Evolutionary conservation across 1,140 invertebrate genomes (phyloP), one percentile per base, ranked within the genome.

Genomic region (Ceratina japonica): DNA sequence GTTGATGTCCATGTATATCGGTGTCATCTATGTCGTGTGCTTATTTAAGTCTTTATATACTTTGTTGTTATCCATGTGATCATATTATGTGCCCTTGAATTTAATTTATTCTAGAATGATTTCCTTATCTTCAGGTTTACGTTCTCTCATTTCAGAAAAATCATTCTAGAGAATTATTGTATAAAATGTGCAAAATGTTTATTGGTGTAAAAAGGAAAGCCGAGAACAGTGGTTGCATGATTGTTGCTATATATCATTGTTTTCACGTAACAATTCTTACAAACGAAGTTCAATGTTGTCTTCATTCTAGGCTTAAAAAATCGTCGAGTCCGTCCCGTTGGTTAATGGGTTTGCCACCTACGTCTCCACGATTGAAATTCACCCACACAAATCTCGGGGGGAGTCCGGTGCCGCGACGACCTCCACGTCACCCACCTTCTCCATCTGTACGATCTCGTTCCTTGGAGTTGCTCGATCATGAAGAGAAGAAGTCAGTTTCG

Each of bases 271-370:
- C 7, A 10, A 1, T 16, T 1, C 16, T 4, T 2, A 27, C 0
- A 12, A 18, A 8, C 37, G 37, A 7, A 22, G 27, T 63, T 16
- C 16, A 70, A 10, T 37, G 22, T 61, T 78, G 18, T 84, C 51
- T 68, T 70, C 4, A 18, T 31, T 79, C 2, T 75, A 94, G 94
- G 91, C 92, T 94, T 88, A 93, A 93, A 89, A 95, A 95, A 91
- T 94, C 94, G 81, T 94, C 94, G 65, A 95, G 94, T 93, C 94
- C 95, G 82, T 93, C 93, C 86, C 88, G 92, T 85, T 93, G 94
- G 93, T 89, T 93, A 86, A 93, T 93, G 91, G 92, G 91, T 65
- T 85, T 92, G 37, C 89, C 90, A 49, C 86, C 89, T 51, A 84
- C 89, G 18, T 87, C 87, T 61, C 87, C 89, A 16, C 87, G 89